Evolutionary conservation across 2,113 vertebrate species (phyloP).

Genomic region (Montifringilla adamsi): DNA sequence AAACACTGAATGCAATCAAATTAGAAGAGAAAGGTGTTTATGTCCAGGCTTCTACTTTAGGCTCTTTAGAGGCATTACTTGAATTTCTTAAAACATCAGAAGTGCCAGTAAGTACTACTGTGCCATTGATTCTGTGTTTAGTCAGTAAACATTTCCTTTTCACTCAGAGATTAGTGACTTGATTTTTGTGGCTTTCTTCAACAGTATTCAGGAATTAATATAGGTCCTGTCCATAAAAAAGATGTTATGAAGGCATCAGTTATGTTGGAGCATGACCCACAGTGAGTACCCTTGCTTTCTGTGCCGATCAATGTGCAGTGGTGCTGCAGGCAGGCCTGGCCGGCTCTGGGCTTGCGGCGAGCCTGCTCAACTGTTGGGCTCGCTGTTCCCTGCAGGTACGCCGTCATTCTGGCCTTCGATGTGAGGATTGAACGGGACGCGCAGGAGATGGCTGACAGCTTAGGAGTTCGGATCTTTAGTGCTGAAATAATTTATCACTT

Average conservation of each 20-base stretch:
- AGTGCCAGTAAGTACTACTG: constrained; percentile 83
- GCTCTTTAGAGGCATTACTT: constrained; percentile 94
- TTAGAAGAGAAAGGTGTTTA: constrained; percentile 98
- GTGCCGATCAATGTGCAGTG: no score
- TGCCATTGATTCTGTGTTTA: background rate
- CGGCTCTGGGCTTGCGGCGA: no score
- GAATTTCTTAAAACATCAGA: constrained; percentile 94
- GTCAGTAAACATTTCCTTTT: background rate
- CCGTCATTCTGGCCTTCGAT: constrained; percentile 94
- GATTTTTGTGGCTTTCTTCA: background rate
- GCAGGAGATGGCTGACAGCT: constrained; percentile 95
- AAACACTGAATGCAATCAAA: constrained; percentile 94
- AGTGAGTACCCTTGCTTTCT: constrained; percentile 75
- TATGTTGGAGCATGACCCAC: constrained; percentile 94
- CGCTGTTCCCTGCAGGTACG: constrained; percentile 77
- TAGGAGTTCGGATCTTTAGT: constrained; percentile 93
- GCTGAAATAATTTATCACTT: constrained; percentile 99
- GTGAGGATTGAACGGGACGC: constrained; percentile 95
- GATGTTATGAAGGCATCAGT: constrained; percentile 97
- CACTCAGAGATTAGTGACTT: background rate
- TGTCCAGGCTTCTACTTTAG: constrained; percentile 95
- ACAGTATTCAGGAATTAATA: constrained; percentile 97
- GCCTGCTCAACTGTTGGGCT: background rate
- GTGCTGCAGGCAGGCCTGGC: no score
- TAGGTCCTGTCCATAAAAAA: constrained; percentile 97